Evolutionary conservation across 2,797 vertebrate genomes (phyloP).

Genomic region (Propithecus deckenii): DNA sequence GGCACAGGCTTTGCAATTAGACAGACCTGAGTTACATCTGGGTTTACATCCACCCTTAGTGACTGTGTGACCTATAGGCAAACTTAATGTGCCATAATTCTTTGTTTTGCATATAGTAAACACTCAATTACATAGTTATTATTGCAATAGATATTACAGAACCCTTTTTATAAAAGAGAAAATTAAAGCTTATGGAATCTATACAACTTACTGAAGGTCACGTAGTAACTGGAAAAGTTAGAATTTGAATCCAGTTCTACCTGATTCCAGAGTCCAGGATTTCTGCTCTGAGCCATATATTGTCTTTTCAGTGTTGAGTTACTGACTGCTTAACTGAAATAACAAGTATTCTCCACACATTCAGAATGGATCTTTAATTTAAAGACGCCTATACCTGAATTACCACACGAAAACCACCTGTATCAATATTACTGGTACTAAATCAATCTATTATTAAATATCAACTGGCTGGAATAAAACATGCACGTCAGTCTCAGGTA

Average conservation of each 20-base stretch:
- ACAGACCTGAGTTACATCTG: not conserved
- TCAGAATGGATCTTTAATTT: not conserved
- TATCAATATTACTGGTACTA: not conserved
- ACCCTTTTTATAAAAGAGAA: constrained; percentile 15
- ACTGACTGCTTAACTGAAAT: not conserved
- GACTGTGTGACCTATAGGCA: not conserved
- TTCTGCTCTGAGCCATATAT: not conserved
- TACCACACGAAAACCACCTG: not conserved
- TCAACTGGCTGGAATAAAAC: not conserved
- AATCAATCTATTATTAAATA: constrained; percentile 9
- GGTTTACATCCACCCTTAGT: not conserved
- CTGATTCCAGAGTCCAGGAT: not conserved
- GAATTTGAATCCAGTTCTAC: not conserved
- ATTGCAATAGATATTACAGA: not conserved
- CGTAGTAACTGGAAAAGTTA: not conserved
- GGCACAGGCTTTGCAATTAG: not conserved
- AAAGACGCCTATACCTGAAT: not conserved
- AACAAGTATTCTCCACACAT: not conserved
- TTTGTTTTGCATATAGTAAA: not conserved
- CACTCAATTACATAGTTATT: not conserved
- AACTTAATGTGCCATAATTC: not conserved
- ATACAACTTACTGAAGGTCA: not conserved
- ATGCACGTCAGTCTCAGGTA: not conserved
- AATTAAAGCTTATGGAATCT: not conserved
- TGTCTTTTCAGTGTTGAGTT: not conserved